Percentiles rank a stretch among this genome's conserved stretches.
These are phyloP conservation scores for Epinotia ramella DNA, from an alignment of 2,888 invertebrate species.

Conservation along the genomic window DNA sequence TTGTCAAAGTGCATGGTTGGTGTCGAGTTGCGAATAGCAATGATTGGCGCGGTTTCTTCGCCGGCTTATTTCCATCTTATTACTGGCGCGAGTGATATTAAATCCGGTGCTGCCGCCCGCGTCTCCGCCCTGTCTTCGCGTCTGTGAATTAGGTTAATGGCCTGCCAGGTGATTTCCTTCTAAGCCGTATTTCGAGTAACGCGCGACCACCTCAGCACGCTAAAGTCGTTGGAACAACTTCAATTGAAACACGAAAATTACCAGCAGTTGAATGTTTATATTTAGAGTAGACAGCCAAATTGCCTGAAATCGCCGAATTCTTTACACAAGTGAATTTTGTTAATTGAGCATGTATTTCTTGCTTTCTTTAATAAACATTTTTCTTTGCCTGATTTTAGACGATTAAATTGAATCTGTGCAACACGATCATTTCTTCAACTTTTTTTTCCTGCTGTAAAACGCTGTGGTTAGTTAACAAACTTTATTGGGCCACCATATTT, in stretches of 20 bases:
- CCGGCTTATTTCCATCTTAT: conserved; percentile 84
- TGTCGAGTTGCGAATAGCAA: conserved; percentile 76
- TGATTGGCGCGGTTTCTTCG: conserved; percentile 81
- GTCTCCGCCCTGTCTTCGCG: conserved; percentile 83
- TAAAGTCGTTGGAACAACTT: conserved; percentile 72
- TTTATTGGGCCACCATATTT: neutral
- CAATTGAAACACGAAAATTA: conserved; percentile 61
- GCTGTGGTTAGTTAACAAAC: neutral
- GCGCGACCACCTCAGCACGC: conserved; percentile 75
- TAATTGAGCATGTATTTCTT: neutral
- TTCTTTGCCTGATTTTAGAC: neutral
- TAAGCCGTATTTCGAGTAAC: conserved; percentile 79
- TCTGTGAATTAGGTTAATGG: conserved; percentile 85
- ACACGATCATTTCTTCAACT: too few species aligned
- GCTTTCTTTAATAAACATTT: neutral
- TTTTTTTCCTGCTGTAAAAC: too few species aligned
- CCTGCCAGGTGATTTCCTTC: conserved; percentile 84
- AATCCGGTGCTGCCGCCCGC: conserved; percentile 77
- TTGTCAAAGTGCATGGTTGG: conserved; percentile 59
- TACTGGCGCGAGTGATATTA: conserved; percentile 83
- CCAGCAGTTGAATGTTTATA: conserved; percentile 51
- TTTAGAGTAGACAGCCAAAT: conserved; percentile 44
- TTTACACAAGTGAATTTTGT: neutral
- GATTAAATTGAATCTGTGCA: neutral
- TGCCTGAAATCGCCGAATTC: neutral